Evolutionary conservation across 2,888 invertebrate species (phyloP).

Genomic region (Drosophila eohydei): DNA sequence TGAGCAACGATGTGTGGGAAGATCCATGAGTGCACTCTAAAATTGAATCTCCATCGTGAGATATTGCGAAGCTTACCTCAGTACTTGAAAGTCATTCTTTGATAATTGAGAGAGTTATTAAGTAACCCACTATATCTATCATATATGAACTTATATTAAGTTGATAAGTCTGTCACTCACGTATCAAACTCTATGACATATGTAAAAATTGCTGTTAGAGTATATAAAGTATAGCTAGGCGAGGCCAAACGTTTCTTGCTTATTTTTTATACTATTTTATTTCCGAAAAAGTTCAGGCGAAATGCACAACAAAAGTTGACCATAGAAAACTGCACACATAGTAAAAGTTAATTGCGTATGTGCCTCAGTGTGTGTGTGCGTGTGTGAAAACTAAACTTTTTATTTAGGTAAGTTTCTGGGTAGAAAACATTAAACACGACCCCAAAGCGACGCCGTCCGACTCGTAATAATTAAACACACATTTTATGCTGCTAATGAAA

Average conservation of each 20-base stretch:
- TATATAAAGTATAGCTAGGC: conserved; percentile 19
- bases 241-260: conserved; percentile 5
- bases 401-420: conserved; percentile 76
- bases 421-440: conserved; percentile 51
- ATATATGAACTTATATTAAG: too few relatives aligned
- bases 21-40: not conserved
- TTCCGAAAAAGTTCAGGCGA: conserved; percentile 73
- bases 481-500: conserved; percentile 79
- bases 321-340: conserved; percentile 67
- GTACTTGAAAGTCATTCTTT: too few relatives aligned
- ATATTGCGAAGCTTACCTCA: too few relatives aligned
- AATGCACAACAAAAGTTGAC: conserved; percentile 77
- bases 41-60: too few relatives aligned
- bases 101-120: too few relatives aligned
- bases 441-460: conserved; percentile 39
- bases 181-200: not conserved
- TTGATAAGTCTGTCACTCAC: too few relatives aligned
- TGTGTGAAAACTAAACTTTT: conserved; percentile 70
- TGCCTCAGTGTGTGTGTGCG: conserved; percentile 39
- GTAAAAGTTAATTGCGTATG: conserved; percentile 78
- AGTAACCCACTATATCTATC: too few relatives aligned
- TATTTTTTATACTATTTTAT: conserved; percentile 55
- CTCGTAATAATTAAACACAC: conserved; percentile 77
- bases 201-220: conserved; percentile 15
- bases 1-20: not conserved